Base-by-base conservation (phyloP, 2,888 invertebrate species). In the Cantharis lateralis region DNA sequence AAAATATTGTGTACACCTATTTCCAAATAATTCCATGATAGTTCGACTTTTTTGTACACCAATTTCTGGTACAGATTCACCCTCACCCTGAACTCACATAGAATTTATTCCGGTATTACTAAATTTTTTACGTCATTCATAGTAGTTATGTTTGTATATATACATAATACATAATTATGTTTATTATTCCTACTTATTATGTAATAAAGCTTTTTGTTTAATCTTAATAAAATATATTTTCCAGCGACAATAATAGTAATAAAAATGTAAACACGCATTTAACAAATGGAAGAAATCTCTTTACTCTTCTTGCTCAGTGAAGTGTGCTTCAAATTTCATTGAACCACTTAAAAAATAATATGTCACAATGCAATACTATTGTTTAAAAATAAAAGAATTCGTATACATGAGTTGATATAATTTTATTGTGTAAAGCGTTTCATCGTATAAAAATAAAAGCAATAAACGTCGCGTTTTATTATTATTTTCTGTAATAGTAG, bases 301-400 rank as follows among this genome's bases (percentile, higher is more conserved):
- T 64, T 77, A 77, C 64, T 77, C 77, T 68, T 71, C 61, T 77
- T 77, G 68, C 68, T 74, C 77, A 71, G 71, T 74, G 72, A 74
- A 28, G 20, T 74, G 48, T 61, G 70, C 20, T 28, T 62, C 26
- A 13, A 62, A 48, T 28, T 72, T 71, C 68, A 71, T 74, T 71
- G 61, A 62, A 76, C 66, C 68, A 28, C 20, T 16, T 63, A 72
- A 76, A 76, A 68, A 68, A 72, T 74, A 26, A 68, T 62, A 72
- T 72, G 68, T 72, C 75, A 74, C 70, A 74, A 70, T 63, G 16
- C n/a, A 62, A 32, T 15, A 68, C 73, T 68, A 73, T 73, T 73
- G 73, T 73, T 62, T 61, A 16, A 24, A 61, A 64, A 72, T 66
- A 24, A 63, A 16, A 63, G 63, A 63, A 15, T 66, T 20, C n/a